A percentile compares a stretch with the other conserved stretches of the same genome.
phyloP scores from a whole-genome alignment of 1,140 invertebrate genomes.

The Yoshiicerus persimilis region DNA sequence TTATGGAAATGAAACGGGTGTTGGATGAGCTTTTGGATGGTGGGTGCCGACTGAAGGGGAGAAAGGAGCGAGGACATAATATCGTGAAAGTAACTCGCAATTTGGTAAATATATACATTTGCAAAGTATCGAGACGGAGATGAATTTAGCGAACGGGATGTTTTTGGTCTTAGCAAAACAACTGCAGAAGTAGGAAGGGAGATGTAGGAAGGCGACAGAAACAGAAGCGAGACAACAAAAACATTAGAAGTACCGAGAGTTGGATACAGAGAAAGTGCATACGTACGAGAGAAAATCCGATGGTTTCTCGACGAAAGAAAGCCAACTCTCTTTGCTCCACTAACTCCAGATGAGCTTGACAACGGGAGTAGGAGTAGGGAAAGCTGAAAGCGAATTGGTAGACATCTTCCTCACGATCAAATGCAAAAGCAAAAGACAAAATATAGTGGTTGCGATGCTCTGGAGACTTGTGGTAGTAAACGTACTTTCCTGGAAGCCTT shows the following conservation, averaged over 20 bases:
- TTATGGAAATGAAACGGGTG: not conserved
- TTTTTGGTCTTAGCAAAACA: not conserved
- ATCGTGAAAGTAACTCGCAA: not conserved
- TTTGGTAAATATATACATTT: not conserved
- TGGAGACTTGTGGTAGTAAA: slow-evolving; percentile 90
- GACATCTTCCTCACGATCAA: slow-evolving; percentile 87
- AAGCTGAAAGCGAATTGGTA: slow-evolving; percentile 92
- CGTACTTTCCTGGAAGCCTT: slow-evolving; percentile 76
- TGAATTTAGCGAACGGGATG: not conserved
- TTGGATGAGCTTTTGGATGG: not conserved
- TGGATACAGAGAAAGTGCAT: not conserved
- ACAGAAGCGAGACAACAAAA: not conserved
- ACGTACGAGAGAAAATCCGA: slow-evolving; percentile 71
- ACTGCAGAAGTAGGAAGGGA: not conserved
- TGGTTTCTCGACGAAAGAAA: slow-evolving; percentile 68
- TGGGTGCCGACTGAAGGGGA: not conserved
- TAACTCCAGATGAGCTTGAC: slow-evolving; percentile 79
- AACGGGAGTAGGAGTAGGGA: slow-evolving; percentile 90
- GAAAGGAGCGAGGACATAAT: not conserved
- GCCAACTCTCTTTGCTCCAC: slow-evolving; percentile 67
- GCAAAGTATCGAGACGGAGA: not conserved
- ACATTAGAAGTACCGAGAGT: not conserved
- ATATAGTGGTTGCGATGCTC: slow-evolving; percentile 90
- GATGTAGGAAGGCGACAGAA: not conserved
- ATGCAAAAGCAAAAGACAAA: slow-evolving; percentile 89